A percentile compares a stretch with the other conserved stretches of the same genome.
phyloP scores from a whole-genome alignment of 2,113 vertebrate genomes.

The Malurus elegans region DNA sequence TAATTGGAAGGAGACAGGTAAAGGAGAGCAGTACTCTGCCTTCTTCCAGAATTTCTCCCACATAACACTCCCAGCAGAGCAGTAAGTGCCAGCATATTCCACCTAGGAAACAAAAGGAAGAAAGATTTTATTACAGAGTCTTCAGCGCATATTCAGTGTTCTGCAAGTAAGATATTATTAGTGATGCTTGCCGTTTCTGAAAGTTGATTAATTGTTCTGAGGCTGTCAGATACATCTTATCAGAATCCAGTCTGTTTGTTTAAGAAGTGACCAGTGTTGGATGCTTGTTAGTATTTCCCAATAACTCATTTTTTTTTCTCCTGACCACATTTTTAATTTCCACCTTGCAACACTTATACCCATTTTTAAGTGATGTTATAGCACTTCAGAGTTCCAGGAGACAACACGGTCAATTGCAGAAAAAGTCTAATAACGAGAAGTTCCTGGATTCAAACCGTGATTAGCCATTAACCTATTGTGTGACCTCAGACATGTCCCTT shows the following conservation, averaged over 20 bases:
- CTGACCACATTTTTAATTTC: conserved; percentile 21
- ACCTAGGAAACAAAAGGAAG: not conserved
- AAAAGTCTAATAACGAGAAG: conserved; percentile 19
- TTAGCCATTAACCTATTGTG: conserved; percentile 36
- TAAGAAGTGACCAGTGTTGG: not conserved
- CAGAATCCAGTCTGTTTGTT: not conserved
- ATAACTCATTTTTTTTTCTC: not conserved
- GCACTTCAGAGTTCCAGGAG: not conserved
- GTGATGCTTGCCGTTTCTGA: not conserved
- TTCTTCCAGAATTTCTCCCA: not conserved
- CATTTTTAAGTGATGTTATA: conserved; percentile 30
- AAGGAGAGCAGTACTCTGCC: not conserved
- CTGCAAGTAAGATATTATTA: not conserved
- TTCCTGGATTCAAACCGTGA: conserved; percentile 43
- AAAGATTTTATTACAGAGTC: not conserved
- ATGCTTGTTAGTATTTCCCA: not conserved
- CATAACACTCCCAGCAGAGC: not conserved
- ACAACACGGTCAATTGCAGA: not conserved
- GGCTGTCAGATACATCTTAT: not conserved
- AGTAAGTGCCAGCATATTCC: not conserved
- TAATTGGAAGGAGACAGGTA: conserved; percentile 35
- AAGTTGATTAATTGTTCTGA: not conserved
- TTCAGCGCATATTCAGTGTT: not conserved
- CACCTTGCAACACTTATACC: not conserved
- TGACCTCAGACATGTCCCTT: conserved; percentile 37